phyloP scores from a whole-genome alignment of 1,140 invertebrate species.

The Drosophila auraria region DNA sequence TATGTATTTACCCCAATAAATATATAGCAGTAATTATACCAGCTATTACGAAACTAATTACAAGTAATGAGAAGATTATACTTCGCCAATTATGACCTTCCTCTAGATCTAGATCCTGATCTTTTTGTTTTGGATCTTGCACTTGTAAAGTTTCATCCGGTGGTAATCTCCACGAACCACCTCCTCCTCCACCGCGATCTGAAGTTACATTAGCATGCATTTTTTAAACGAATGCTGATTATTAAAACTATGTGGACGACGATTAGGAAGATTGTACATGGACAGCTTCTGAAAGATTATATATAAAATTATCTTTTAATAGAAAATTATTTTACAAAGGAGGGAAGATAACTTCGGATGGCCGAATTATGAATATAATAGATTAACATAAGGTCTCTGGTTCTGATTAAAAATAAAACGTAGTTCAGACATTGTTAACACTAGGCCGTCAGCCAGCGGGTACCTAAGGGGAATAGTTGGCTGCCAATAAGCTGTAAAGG shows the following conservation, averaged over 20 bases:
- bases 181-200: constrained; percentile 89
- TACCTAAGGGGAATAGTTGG: too few species aligned
- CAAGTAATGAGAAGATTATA: constrained; percentile 93
- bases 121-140: constrained; percentile 92
- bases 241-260: neutral
- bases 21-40: constrained; percentile 94
- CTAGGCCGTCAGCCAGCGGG: too few species aligned
- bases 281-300: constrained; percentile 3
- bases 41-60: constrained; percentile 93
- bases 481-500: too few species aligned
- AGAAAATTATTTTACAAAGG: neutral
- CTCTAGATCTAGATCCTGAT: constrained; percentile 88
- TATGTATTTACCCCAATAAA: constrained; percentile 88
- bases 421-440: too few species aligned
- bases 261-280: neutral
- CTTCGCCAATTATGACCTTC: constrained; percentile 95
- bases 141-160: constrained; percentile 95
- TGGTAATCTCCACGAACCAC: constrained; percentile 93
- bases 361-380: too few species aligned
- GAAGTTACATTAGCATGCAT: constrained; percentile 94
- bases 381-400: too few species aligned
- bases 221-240: constrained; percentile 18
- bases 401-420: too few species aligned
- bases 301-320: neutral
- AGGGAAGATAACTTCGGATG: neutral